Evolutionary conservation across 2,888 invertebrate species (phyloP), one percentile per base, ranked within the genome.

Genomic region (Trichacis sp.): DNA sequence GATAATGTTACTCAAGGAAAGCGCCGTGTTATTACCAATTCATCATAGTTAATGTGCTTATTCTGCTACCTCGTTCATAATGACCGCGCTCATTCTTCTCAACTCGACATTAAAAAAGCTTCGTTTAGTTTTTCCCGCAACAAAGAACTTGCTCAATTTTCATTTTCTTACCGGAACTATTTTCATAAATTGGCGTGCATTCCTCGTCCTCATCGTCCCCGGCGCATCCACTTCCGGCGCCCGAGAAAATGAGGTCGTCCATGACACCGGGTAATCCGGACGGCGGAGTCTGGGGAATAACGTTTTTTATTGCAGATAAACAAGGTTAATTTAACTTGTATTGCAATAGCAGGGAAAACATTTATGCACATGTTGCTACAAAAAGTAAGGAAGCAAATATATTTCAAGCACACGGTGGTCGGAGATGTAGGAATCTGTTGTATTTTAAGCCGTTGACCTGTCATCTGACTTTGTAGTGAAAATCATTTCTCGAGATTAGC

Each of bases 191-290:
- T 9, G 95, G 94, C 0, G 91, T 90, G 80, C 96, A 96, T 72
- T 96, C 96, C 76, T 96, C 96, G 82, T 97, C 96, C 76, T 89
- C 89, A 78, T 96, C 96, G 75, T 95, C 96, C 64, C 93, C 93
- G 43, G 93, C 90, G 78, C 96, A 96, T 0, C 95, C 96, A 1
- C 95, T 95, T 0, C 96, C 95, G 1, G 94, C 94, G 1, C 96
- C 96, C 6, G 95, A 95, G 85, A 93, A 95, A 53, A 97, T 94
- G 64, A 97, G 87, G 84, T 97, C 97, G 82, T 97, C 97, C 78
- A 92, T 88, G 1, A 92, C 90, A 6, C 88, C 88, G 0, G 91
- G 89, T 81, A 91, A 92, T 0, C 93, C 93, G 36, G 93, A 93
- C 0, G 94, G 92, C 17, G 94, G 94, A 0, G 94, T 94, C 94